Evolutionary conservation across 2,888 invertebrate genomes (phyloP).

Genomic region (Cataglyphis livida): DNA sequence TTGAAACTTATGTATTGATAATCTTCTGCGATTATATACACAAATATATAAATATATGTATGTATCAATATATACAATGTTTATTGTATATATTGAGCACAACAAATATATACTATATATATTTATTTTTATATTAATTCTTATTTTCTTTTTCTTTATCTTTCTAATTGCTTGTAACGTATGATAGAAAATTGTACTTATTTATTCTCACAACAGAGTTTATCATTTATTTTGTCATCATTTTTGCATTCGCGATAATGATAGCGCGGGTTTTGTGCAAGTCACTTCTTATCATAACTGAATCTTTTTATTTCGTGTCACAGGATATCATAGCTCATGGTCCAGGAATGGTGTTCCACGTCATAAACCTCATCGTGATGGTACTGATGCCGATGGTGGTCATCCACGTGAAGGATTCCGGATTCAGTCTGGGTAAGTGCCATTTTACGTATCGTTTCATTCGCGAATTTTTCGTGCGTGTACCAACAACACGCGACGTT

Average conservation of each 20-base stretch:
- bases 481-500: conserved; percentile 20
- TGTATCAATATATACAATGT: too few relatives aligned
- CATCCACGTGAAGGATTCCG: conserved; percentile 91
- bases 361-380: conserved; percentile 91
- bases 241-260: not conserved
- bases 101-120: too few relatives aligned
- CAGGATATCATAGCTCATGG: conserved; percentile 91
- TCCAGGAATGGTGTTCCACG: conserved; percentile 91
- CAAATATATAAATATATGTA: too few relatives aligned
- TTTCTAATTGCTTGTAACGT: not conserved
- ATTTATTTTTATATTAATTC: not conserved
- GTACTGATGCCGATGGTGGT: conserved; percentile 93
- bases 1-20: conserved; percentile 22
- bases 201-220: not conserved
- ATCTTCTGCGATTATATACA: not conserved
- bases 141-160: not conserved
- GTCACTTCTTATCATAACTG: conserved; percentile 72
- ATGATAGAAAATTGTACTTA: not conserved
- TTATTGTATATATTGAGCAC: too few relatives aligned
- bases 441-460: conserved; percentile 75
- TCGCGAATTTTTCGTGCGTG: conserved; percentile 42
- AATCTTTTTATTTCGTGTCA: conserved; percentile 77
- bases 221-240: conserved; percentile 2
- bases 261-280: conserved; percentile 46
- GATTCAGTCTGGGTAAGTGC: conserved; percentile 92